A percentile compares a stretch with the other conserved stretches of the same genome.
These are phyloP conservation scores for Carcina quercana DNA, from an alignment of 2,888 invertebrate species.

Conservation along the genomic window DNA sequence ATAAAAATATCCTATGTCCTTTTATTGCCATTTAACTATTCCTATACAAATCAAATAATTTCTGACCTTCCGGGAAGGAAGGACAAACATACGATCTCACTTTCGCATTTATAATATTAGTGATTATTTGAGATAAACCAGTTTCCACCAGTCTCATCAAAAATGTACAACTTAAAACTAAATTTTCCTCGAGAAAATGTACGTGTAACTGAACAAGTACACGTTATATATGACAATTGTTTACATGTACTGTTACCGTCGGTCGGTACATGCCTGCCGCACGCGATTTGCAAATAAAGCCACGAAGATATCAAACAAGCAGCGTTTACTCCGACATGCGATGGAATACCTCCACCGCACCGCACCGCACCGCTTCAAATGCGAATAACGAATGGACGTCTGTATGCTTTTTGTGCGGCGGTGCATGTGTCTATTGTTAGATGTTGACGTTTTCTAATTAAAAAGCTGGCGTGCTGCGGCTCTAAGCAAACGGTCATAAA, in stretches of 20 bases:
- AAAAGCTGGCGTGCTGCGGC: too few relatives aligned
- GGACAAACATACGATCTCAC: too few relatives aligned
- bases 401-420: constrained; percentile 27
- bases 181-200: constrained; percentile 34
- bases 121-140: too few relatives aligned
- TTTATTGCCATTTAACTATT: too few relatives aligned
- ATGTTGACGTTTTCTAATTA: too few relatives aligned
- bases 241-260: too few relatives aligned
- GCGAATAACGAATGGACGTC: constrained; percentile 53
- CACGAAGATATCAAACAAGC: constrained; percentile 60
- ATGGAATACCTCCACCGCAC: constrained; percentile 49
- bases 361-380: constrained; percentile 47
- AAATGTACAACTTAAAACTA: constrained; percentile 19
- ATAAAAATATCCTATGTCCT: too few relatives aligned
- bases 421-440: too few relatives aligned
- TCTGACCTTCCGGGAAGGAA: too few relatives aligned
- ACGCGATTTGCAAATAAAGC: constrained; percentile 71
- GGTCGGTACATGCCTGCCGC: constrained; percentile 31
- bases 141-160: not conserved
- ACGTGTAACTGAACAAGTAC: constrained; percentile 64
- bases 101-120: too few relatives aligned
- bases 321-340: constrained; percentile 49
- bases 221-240: constrained; percentile 39
- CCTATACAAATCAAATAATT: too few relatives aligned
- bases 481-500: too few relatives aligned